Conservation (phyloP, 2,113 vertebrate genomes). For the Anarhynchus alexandrinus region DNA sequence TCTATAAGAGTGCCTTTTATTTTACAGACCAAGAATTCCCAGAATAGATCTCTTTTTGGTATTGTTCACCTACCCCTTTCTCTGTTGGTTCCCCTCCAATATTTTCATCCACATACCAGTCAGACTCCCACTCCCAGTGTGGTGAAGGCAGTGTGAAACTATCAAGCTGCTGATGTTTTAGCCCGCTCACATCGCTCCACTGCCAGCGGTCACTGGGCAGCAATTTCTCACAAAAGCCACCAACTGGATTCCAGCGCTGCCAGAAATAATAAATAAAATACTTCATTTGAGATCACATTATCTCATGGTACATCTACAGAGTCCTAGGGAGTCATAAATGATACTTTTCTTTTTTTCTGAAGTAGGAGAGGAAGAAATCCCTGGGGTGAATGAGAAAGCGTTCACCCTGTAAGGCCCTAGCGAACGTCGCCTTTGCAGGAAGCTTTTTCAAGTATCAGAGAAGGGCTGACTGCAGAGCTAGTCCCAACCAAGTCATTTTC, state of each 20-base stretch:
- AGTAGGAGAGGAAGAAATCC: background rate
- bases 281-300: background rate
- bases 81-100: slow-evolving; percentile 95
- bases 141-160: slow-evolving; percentile 84
- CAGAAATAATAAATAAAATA: background rate
- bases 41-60: background rate
- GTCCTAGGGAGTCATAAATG: background rate
- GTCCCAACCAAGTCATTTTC: background rate
- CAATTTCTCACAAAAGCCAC: slow-evolving; percentile 91
- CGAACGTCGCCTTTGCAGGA: background rate
- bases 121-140: slow-evolving; percentile 96
- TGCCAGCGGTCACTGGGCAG: slow-evolving; percentile 97
- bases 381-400: background rate
- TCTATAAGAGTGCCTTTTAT: background rate
- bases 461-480: background rate
- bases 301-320: background rate
- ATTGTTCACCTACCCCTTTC: slow-evolving; percentile 85
- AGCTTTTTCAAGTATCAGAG: background rate
- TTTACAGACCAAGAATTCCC: slow-evolving; percentile 2
- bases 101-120: slow-evolving; percentile 96
- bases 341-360: background rate
- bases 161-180: slow-evolving; percentile 85
- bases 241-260: slow-evolving; percentile 96
- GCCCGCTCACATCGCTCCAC: slow-evolving; percentile 93
- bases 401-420: background rate